A percentile compares a stretch with the other conserved stretches of the same genome.
Evolutionary conservation across 2,888 invertebrate species (phyloP).

Genomic region (Apoda limacodes): DNA sequence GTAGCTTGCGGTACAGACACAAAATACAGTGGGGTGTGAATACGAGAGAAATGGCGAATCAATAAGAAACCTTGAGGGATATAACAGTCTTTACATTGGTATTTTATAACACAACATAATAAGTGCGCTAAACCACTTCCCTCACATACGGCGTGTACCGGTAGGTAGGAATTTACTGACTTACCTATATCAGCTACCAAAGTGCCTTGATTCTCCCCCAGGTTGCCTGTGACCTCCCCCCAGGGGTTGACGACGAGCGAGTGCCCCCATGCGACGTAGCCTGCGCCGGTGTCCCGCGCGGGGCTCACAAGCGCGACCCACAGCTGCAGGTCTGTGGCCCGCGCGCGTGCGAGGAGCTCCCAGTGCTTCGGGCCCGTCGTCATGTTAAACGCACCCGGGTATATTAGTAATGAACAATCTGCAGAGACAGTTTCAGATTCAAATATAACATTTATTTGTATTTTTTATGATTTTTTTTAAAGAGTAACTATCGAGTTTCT

Average conservation of each 20-base stretch:
- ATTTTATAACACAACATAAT: no score
- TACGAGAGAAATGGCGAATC: no score
- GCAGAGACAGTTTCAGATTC: no score
- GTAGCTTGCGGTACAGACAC: no score
- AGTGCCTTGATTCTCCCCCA: conserved; percentile 78
- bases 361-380: conserved; percentile 96
- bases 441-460: conserved; percentile 21
- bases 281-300: conserved; percentile 77
- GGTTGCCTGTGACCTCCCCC: conserved; percentile 78
- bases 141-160: background rate
- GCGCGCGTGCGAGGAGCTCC: conserved; percentile 83
- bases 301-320: conserved; percentile 89
- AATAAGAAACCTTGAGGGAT: no score
- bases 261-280: conserved; percentile 92
- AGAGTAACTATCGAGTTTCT: no score
- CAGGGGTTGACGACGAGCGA: conserved; percentile 87
- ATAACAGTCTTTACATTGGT: no score
- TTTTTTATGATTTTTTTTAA: no score
- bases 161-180: conserved; percentile 12
- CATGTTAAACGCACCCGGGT: conserved; percentile 97
- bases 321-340: conserved; percentile 91
- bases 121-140: no score
- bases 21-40: no score
- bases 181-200: conserved; percentile 81
- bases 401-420: conserved; percentile 89